phyloP scores from a whole-genome alignment of 2,797 vertebrate species.

The Hyperoplus lanceolatus region DNA sequence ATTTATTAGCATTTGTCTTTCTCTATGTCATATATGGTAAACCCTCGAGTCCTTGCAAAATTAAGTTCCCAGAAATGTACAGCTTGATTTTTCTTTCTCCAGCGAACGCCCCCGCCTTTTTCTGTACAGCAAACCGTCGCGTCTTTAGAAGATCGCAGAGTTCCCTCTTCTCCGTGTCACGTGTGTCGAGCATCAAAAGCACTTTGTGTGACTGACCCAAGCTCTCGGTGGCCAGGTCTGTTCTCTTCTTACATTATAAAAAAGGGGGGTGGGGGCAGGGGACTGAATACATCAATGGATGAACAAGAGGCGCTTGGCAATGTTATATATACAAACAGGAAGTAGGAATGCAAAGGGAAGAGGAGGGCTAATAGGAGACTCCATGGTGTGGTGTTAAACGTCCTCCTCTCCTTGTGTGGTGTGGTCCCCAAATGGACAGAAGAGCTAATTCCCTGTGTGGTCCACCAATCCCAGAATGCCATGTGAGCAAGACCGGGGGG shows the following conservation, averaged over 20 bases:
- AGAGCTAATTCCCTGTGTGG: constrained; percentile 49
- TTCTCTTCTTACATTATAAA: constrained; percentile 70
- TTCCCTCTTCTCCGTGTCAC: constrained; percentile 35
- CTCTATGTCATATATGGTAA: constrained; percentile 71
- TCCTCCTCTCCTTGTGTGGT: constrained; percentile 41
- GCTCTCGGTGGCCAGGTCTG: constrained; percentile 58
- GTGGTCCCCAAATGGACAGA: constrained; percentile 57
- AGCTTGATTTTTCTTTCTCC: constrained; percentile 59
- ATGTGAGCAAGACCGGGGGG: constrained; percentile 36
- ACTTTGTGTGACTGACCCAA: constrained; percentile 50
- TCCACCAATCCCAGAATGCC: constrained; percentile 67
- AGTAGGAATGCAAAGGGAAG: constrained; percentile 26
- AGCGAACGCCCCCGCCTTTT: constrained; percentile 27
- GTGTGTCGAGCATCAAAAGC: constrained; percentile 44
- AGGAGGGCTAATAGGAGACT: not conserved
- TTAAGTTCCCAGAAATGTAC: constrained; percentile 75
- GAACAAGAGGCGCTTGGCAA: constrained; percentile 73
- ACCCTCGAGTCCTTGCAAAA: constrained; percentile 72
- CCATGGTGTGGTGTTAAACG: constrained; percentile 15
- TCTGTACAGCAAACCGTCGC: constrained; percentile 17
- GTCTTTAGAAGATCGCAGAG: constrained; percentile 31
- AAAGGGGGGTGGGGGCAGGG: constrained; percentile 42
- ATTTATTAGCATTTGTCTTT: constrained; percentile 80
- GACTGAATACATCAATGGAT: constrained; percentile 67
- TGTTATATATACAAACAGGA: constrained; percentile 81